Conservation (phyloP, 1,140 invertebrate genomes). For the Trichonephila clavata region DNA sequence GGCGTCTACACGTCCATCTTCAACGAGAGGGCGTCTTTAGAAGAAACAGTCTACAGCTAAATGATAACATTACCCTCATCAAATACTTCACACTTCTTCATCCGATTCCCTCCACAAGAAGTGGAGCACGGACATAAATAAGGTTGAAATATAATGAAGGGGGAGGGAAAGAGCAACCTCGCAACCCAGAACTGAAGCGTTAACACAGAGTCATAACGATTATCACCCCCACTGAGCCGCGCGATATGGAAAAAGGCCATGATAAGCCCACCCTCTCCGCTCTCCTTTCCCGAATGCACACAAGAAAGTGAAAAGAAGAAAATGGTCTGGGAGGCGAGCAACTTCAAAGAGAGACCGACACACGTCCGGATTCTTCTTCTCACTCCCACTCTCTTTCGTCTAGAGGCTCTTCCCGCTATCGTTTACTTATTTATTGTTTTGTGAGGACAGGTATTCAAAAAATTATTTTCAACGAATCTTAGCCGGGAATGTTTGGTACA, state of each 20-base stretch:
- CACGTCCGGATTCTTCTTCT: background rate
- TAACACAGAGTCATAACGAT: constrained; percentile 70
- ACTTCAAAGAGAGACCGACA: constrained; percentile 56
- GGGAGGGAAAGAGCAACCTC: background rate
- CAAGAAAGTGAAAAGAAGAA: background rate
- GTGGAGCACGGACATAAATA: background rate
- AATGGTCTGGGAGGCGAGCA: background rate
- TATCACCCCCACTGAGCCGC: constrained; percentile 43
- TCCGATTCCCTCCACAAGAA: background rate
- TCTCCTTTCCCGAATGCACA: too few species aligned
- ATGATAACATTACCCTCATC: background rate
- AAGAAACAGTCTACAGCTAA: background rate
- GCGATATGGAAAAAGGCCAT: background rate
- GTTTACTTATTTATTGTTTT: too few species aligned
- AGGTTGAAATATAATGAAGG: background rate
- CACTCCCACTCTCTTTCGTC: background rate
- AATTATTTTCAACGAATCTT: too few species aligned
- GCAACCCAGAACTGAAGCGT: constrained; percentile 16
- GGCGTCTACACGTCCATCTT: background rate
- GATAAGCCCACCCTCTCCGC: background rate
- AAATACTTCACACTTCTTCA: constrained; percentile 12
- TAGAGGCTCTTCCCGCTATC: too few species aligned
- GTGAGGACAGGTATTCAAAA: too few species aligned
- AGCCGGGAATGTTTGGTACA: too few species aligned
- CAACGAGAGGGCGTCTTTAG: background rate